Evolutionary conservation across 1,140 invertebrate genomes (phyloP), one percentile per base, ranked within the genome.

Genomic region (Calephelis virginiensis): DNA sequence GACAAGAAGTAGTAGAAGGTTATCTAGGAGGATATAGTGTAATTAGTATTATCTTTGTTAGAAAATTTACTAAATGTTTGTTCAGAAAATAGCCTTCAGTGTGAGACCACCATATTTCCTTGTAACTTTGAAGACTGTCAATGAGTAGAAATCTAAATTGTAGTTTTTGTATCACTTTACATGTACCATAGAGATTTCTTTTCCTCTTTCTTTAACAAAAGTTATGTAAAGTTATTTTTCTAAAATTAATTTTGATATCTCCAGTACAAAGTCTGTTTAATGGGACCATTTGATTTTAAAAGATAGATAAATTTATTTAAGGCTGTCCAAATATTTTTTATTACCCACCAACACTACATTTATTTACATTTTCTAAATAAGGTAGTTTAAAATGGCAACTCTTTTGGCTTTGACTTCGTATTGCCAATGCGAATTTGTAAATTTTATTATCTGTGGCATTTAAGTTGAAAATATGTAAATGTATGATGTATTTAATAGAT

Each of bases 361-460:
- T 46, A 47, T 63, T 65, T 59, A 56, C 7, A 43, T 46, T 64
- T 56, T 65, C 53, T 65, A 56, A 59, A 65, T 65, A 65, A 65
- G 63, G 63, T 65, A 65, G 63, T 65, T 65, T 46, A 65, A 64
- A 14, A 50, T 45, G 17, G 14, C 14, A 56, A 46, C 69, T 74
- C 72, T 71, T 69, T 69, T 71, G 69, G 64, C 72, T 64, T 64
- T 69, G 70, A 64, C 67, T 61, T 46, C 46, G 46, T 46, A 48
- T 62, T 62, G 43, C 43, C 43, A 62, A 46, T 62, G 9, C 53
- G 53, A 59, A 62, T 17, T 62, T 62, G 13, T 62, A 62, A 62
- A 47, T 45, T 62, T 17, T 63, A 56, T 45, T 45, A 59, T 45
- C 53, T 56, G 43, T 53, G 40, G 48, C 49, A 68, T 68, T 46